A percentile compares a stretch with the other conserved stretches of the same genome.
Evolutionary conservation across 2,888 invertebrate species (phyloP).

Genomic region (Pemphredon lugubris): DNA sequence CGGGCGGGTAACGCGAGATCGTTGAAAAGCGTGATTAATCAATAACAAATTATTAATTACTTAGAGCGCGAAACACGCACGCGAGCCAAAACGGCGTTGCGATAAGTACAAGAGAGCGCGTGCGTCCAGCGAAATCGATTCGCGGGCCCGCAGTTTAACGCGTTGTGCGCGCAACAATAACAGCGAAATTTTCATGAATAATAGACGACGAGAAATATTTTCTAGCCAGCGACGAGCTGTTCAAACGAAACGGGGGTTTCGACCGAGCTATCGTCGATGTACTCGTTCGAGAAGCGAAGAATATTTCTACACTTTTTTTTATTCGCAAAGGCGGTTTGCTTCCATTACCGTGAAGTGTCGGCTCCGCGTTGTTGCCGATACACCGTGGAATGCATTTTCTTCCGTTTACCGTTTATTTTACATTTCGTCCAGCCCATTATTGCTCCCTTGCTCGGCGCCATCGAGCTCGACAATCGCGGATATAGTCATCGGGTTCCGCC

Average conservation of each 20-base stretch:
- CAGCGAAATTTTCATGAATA: conserved; percentile 21
- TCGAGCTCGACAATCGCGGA: too few species aligned
- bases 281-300: background rate
- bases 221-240: background rate
- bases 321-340: too few species aligned
- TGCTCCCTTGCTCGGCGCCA: too few species aligned
- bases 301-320: background rate
- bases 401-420: too few species aligned
- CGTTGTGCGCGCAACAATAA: conserved; percentile 44
- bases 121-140: conserved; percentile 59
- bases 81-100: conserved; percentile 23
- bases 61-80: conserved; percentile 29
- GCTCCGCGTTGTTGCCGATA: too few species aligned
- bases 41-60: conserved; percentile 70
- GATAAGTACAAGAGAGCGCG: conserved; percentile 20
- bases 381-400: too few species aligned
- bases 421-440: too few species aligned
- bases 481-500: too few species aligned
- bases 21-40: conserved; percentile 64
- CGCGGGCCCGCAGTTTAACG: conserved; percentile 37
- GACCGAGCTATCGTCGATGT: conserved; percentile 9
- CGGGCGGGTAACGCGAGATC: too few species aligned
- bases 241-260: background rate
- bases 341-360: too few species aligned
- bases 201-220: conserved; percentile 20